phyloP scores from a whole-genome alignment of 2,113 vertebrate species.

The Percopsis transmontana region DNA sequence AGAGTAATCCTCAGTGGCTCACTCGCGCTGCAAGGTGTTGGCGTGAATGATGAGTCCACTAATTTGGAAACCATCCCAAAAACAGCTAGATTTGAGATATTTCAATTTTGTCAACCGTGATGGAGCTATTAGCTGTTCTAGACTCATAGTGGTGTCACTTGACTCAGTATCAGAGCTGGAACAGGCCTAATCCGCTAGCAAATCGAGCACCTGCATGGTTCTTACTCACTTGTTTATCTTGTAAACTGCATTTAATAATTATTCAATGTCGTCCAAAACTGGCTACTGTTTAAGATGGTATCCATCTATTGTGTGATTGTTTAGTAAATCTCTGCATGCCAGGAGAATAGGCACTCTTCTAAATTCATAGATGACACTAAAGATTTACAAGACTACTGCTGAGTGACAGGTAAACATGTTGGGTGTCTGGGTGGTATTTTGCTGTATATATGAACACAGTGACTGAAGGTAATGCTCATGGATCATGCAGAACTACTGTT shows the following conservation, averaged over 20 bases:
- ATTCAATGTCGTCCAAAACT: too few relatives aligned
- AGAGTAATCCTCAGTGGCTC: background rate
- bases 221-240: too few relatives aligned
- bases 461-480: conserved; percentile 17
- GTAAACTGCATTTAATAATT: too few relatives aligned
- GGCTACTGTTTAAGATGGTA: background rate
- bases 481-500: conserved; percentile 34
- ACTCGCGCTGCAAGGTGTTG: background rate
- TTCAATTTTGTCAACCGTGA: too few relatives aligned
- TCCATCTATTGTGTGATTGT: background rate
- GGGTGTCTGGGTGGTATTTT: background rate
- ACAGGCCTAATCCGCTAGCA: background rate
- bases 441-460: background rate
- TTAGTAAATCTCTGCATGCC: background rate
- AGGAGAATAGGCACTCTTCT: background rate
- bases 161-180: background rate
- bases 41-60: background rate
- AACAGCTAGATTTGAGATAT: too few relatives aligned
- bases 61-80: background rate
- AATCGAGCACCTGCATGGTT: background rate
- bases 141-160: too few relatives aligned
- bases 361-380: background rate
- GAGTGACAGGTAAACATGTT: conserved; percentile 4
- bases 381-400: conserved; percentile 17
- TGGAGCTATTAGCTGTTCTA: too few relatives aligned